Base-by-base conservation (phyloP, 2,888 invertebrate species). In the Pomacea canaliculata region DNA sequence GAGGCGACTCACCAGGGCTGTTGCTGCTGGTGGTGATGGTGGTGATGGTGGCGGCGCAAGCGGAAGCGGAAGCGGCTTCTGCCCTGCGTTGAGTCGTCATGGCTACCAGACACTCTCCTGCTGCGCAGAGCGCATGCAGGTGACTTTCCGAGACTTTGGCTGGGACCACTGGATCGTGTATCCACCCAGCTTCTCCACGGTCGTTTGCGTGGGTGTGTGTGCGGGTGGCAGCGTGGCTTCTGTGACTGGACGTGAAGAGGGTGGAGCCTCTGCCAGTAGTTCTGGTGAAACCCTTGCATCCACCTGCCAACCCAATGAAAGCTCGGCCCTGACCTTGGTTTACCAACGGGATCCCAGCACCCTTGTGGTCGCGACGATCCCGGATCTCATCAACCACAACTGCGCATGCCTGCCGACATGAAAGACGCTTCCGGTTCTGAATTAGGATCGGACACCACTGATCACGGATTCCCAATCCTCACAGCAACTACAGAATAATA, bases 121-220 rank as follows among this genome's bases (percentile, higher is more conserved):
- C 51, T 69, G 74, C n/a, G 62, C 69, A 13, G 27, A 69, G 8
- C 74, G 18, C 10, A 19, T 69, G 62, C 62, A 62, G 62, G 48
- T 74, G 18, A 69, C 37, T 12, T 69, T 74, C 49, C n/a, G n/a
- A 9, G 74, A 69, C n/a, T 67, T 74, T 37, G 74, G 74, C 37
- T 74, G 69, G 74, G 74, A 74, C 16, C 74, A 69, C 49, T 74
- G 74, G 74, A 69, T 74, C 51, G 69, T 74, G 49, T 19, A 68
- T 18, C 74, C 74, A 60, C 27, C 46, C 23, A 62, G 74, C 13
- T 74, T 74, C 51, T 68, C 69, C 48, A 74, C 74, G 9, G 51
- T 51, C 18, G 5, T 69, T 19, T 74, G 74, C 19, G 27, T n/a
- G 37, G 73, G 73, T n/a, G 10, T 12, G 63, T 63, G 63, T 19